Conservation (phyloP, 2,797 vertebrate species). For the Arremon brunneinucha region DNA sequence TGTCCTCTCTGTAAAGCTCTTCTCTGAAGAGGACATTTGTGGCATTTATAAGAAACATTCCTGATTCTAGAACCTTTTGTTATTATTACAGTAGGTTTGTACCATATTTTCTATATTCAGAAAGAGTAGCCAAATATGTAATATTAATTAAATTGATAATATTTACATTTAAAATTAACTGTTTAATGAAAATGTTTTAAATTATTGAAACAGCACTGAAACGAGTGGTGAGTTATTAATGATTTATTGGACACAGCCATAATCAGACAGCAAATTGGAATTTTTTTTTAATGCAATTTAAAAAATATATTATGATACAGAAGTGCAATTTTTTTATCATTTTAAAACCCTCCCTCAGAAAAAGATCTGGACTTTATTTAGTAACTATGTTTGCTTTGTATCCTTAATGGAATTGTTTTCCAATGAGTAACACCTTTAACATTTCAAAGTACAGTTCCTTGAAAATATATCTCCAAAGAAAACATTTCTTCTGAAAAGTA, state of each 20-base stretch:
- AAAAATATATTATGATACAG: background rate
- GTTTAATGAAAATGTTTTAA: background rate
- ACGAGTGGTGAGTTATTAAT: background rate
- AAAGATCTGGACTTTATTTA: background rate
- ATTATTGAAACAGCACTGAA: background rate
- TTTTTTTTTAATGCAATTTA: background rate
- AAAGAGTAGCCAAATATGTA: background rate
- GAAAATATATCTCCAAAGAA: background rate
- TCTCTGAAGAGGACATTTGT: background rate
- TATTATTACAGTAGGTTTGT: background rate
- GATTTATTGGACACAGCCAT: background rate
- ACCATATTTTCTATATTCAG: background rate
- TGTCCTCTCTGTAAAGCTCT: background rate
- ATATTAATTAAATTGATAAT: constrained; percentile 7
- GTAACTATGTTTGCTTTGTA: background rate
- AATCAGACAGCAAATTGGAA: background rate
- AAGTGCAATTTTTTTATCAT: background rate
- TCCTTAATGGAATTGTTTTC: background rate
- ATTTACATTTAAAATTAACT: constrained; percentile 33
- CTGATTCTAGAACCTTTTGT: background rate
- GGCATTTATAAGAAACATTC: background rate
- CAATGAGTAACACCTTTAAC: background rate
- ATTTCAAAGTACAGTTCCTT: background rate
- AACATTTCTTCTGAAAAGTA: background rate
- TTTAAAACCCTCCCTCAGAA: background rate